Evolutionary conservation across 2,888 invertebrate genomes (phyloP), one percentile per base, ranked within the genome.

Genomic region (Eurytoma adleriae): DNA sequence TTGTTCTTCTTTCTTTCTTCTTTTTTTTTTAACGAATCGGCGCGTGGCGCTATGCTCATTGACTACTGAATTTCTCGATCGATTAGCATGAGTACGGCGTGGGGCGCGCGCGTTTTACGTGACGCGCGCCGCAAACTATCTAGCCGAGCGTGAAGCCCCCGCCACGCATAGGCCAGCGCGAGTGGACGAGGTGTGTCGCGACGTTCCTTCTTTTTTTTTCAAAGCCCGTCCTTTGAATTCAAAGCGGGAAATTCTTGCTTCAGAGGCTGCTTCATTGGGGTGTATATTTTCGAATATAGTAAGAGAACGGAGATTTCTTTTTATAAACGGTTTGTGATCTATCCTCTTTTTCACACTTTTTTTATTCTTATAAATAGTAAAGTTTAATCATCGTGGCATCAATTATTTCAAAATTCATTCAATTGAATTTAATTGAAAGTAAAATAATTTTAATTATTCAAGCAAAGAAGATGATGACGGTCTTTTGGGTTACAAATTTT

Each of bases 81-180:
- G 83, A 82, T 83, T 79, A 78, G 83, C 82, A 84, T 83, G 80
- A 84, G 83, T 79, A 82, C 82, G 84, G 83, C 85, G 85, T 86
- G 83, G 73, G 75, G 66, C 79, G 61, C 75, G 78, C 67, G 61
- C 76, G 79, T 64, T 80, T 84, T 85, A 85, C 85, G 85, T 85
- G 87, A 86, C 85, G 85, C 85, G 87, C 82, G 84, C 85, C 78
- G 78, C 81, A 83, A 84, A 82, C 82, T 81, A 84, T 83, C 83
- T 75, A 70, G 59, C 70, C 70, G 48, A 70, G 59, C 70, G 70
- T 59, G 24, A 14, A 40, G 57, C 48, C n/a, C n/a, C 57, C 13
- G 50, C 24, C 18, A 20, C 62, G 62, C 30, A 27, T 64, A 40
- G 40, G 10, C 14, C 3, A 16, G 40, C 40, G 40, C 27, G 24